Conservation (phyloP, 2,888 invertebrate genomes). For the Portevinia maculata region DNA sequence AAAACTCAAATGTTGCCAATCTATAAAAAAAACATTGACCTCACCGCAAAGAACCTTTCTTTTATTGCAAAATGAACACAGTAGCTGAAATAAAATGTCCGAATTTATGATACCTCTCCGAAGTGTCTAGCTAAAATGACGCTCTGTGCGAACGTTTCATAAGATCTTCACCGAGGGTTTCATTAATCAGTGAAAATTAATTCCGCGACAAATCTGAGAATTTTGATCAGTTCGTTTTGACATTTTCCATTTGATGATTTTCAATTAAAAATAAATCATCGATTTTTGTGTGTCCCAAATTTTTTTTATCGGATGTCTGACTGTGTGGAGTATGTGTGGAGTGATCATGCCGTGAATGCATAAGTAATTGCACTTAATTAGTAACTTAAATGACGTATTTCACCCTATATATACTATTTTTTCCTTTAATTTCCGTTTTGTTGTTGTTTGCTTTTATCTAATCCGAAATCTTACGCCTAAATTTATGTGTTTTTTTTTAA, state of each 20-base stretch:
- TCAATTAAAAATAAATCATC: not conserved
- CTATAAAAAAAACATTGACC: not conserved
- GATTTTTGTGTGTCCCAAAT: not conserved
- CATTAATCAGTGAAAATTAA: not conserved
- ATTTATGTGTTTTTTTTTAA: conserved; percentile 5
- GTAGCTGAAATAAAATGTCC: not conserved
- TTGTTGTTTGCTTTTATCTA: conserved; percentile 51
- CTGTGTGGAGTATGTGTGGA: no score
- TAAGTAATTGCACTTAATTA: conserved; percentile 73
- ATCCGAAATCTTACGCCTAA: conserved; percentile 58
- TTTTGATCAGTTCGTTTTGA: not conserved
- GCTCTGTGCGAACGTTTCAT: not conserved
- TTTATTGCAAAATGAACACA: not conserved
- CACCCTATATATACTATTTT: conserved; percentile 16
- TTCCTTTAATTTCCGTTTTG: conserved; percentile 35
- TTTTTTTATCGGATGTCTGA: not conserved
- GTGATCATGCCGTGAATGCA: conserved; percentile 59
- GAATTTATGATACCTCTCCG: not conserved
- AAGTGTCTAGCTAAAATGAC: not conserved
- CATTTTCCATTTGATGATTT: not conserved
- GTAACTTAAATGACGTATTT: conserved; percentile 50
- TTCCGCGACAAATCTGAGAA: not conserved
- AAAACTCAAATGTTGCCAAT: no score
- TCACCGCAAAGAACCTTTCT: not conserved
- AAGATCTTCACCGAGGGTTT: not conserved